These are phyloP conservation scores for Mythimna albipuncta DNA, from an alignment of 2,888 invertebrate genomes.

Conservation along the genomic window DNA sequence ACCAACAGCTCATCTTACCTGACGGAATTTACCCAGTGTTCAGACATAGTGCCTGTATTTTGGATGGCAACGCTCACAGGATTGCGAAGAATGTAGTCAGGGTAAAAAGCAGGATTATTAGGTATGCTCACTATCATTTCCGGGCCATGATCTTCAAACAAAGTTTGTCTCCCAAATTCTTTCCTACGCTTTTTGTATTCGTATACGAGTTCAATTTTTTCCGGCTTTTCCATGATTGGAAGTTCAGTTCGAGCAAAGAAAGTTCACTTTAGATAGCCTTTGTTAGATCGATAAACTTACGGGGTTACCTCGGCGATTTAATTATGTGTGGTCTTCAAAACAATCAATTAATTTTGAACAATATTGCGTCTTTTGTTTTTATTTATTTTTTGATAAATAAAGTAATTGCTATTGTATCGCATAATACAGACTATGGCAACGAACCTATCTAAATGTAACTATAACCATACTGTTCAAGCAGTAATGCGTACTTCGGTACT, in stretches of 20 bases:
- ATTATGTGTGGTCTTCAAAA: slow-evolving; percentile 22
- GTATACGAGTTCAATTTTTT: slow-evolving; percentile 82
- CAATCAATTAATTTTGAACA: slow-evolving; percentile 10
- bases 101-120: slow-evolving; percentile 89
- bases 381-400: slow-evolving; percentile 3
- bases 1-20: slow-evolving; percentile 72
- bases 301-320: slow-evolving; percentile 39
- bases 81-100: slow-evolving; percentile 90
- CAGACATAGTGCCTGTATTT: slow-evolving; percentile 91
- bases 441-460: slow-evolving; percentile 1
- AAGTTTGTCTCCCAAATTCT: slow-evolving; percentile 93
- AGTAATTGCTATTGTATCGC: not conserved
- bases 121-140: slow-evolving; percentile 92
- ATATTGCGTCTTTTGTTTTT: slow-evolving; percentile 23
- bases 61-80: slow-evolving; percentile 92
- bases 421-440: not conserved
- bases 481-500: no score
- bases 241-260: slow-evolving; percentile 11
- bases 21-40: slow-evolving; percentile 92
- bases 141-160: slow-evolving; percentile 93
- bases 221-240: slow-evolving; percentile 80
- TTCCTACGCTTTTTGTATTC: slow-evolving; percentile 93
- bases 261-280: slow-evolving; percentile 37
- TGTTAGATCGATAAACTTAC: slow-evolving; percentile 59
- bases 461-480: not conserved